A percentile compares a stretch with the other conserved stretches of the same genome.
Conservation (phyloP, 2,113 vertebrate species). For the Gulo gulo region DNA sequence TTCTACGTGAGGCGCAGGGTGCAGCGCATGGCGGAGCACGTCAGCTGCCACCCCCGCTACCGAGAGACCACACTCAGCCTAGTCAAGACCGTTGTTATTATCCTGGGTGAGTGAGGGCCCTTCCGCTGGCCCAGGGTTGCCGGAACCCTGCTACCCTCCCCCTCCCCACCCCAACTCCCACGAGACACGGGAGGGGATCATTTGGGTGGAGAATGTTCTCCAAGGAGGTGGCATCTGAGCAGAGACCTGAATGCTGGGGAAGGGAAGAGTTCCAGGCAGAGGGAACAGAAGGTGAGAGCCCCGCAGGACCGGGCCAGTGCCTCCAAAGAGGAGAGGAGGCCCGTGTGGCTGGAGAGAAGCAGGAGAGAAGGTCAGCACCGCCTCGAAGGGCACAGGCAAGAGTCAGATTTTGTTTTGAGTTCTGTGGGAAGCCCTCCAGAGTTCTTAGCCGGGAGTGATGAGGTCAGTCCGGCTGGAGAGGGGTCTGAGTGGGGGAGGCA, state of each 20-base stretch:
- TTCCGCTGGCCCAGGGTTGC: rapidly evolving
- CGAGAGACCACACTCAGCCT: conserved; percentile 89
- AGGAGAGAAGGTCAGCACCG: not conserved
- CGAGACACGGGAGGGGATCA: not conserved
- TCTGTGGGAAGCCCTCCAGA: not conserved
- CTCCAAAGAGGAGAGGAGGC: not conserved
- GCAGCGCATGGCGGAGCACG: conserved; percentile 83
- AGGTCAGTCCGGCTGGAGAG: not conserved
- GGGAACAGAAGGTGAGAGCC: not conserved
- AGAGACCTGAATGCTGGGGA: not conserved
- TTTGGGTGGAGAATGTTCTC: not conserved
- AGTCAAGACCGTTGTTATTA: conserved; percentile 94
- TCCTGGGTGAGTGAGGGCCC: conserved; percentile 86
- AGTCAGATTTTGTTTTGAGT: not conserved
- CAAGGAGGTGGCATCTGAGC: not conserved
- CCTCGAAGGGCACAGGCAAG: not conserved
- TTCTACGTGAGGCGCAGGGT: conserved; percentile 89
- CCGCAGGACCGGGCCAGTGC: not conserved
- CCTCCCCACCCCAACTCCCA: not conserved
- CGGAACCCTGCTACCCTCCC: not conserved
- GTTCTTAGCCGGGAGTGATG: not conserved
- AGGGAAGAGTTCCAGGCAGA: not conserved
- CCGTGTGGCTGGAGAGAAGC: rapidly evolving
- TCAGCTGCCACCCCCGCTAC: conserved; percentile 82
- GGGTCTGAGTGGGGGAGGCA: not conserved